phyloP scores from a whole-genome alignment of 2,797 vertebrate species.

The Trichosurus vulpecula region DNA sequence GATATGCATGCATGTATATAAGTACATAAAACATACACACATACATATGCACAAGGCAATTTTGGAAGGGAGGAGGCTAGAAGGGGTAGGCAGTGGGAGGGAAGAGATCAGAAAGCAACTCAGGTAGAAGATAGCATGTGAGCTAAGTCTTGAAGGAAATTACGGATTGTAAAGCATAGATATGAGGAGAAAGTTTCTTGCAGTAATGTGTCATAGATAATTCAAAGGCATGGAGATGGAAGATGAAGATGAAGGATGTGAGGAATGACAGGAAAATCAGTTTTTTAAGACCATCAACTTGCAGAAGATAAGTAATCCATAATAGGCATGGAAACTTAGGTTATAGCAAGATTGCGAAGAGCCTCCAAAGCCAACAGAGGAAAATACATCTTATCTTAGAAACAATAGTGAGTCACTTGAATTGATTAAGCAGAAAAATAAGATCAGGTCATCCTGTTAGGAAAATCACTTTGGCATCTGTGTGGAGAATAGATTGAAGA shows the following conservation, averaged over 20 bases:
- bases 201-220: not conserved
- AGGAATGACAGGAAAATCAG: not conserved
- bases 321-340: not conserved
- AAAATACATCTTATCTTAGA: not conserved
- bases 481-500: not conserved
- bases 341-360: not conserved
- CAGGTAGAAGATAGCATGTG: not conserved
- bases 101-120: not conserved
- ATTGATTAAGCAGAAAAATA: not conserved
- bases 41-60: not conserved
- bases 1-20: not conserved
- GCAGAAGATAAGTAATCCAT: not conserved
- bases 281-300: not conserved
- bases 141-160: not conserved
- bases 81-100: not conserved
- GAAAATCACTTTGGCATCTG: not conserved
- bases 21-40: no score
- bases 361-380: not conserved
- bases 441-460: not conserved
- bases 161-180: not conserved
- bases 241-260: not conserved
- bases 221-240: not conserved
- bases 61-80: not conserved
- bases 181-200: not conserved
- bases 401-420: not conserved